These are phyloP conservation scores for Thamnaconus septentrionalis DNA, from an alignment of 2,113 vertebrate species.

Conservation along the genomic window DNA sequence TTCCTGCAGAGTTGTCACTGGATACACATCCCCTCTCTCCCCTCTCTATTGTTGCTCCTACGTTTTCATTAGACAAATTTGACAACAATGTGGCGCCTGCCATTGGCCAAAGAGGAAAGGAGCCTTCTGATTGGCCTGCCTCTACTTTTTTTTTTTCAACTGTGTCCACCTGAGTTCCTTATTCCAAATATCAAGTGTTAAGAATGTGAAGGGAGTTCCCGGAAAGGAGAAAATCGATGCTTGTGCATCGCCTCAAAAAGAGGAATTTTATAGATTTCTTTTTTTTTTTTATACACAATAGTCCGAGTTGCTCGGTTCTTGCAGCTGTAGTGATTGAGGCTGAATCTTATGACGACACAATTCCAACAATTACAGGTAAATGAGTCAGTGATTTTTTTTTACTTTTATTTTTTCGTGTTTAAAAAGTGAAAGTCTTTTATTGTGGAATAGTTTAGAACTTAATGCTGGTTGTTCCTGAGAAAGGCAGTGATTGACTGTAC, in stretches of 20 bases:
- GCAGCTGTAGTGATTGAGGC: neutral
- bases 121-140: constrained; percentile 88
- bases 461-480: neutral
- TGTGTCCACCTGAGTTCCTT: constrained; percentile 83
- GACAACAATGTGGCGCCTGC: constrained; percentile 97
- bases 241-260: constrained; percentile 46
- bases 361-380: neutral
- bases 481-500: constrained; percentile 21
- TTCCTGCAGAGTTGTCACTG: constrained; percentile 79
- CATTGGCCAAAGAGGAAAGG: constrained; percentile 89
- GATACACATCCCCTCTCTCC: constrained; percentile 81
- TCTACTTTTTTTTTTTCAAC: constrained; percentile 71
- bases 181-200: constrained; percentile 80
- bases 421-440: too few species aligned
- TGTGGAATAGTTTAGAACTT: too few species aligned
- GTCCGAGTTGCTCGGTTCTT: neutral
- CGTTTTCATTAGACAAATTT: constrained; percentile 97
- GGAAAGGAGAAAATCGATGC: constrained; percentile 76
- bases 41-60: constrained; percentile 90
- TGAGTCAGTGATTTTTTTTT: neutral
- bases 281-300: constrained; percentile 25
- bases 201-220: constrained; percentile 73
- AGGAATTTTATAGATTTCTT: constrained; percentile 32
- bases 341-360: neutral
- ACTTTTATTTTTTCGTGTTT: neutral